Evolutionary conservation across 2,797 vertebrate genomes (phyloP), one percentile per base, ranked within the genome.

Genomic region (Centropyge bicolor): DNA sequence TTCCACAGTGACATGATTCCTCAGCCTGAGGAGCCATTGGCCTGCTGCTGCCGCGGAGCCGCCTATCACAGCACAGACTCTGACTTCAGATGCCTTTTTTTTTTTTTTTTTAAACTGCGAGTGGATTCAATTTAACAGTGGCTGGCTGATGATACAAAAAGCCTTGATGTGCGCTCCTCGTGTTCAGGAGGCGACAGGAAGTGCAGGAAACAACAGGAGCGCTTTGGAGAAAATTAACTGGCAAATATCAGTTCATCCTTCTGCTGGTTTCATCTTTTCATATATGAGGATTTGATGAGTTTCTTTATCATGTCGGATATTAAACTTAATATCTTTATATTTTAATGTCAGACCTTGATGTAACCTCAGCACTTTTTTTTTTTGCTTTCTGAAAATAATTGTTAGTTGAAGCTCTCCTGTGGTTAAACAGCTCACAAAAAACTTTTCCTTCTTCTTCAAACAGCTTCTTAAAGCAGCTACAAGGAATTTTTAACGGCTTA

Each of bases 1-100:
- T 93, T 87, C 90, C 86, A 92, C 91, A 86, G 92, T 9, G 80
- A 91, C 84, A 70, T 16, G 64, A 68, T 65, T 79, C 69, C 31
- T 60, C 51, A 68, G 74, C 52, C 68, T 9, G 62, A 55, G 19
- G 31, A 4, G 80, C 80, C 59, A 89, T 91, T 91, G 91, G 90
- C 80, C 48, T 17, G 80, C 60, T 61, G 70, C 81, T 76, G 72
- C 72, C 1, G 43, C 82, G 64, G 31, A 78, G 51, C 36, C 52
- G 36, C 91, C 89, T 41, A 89, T 93, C 38, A 57, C 54, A 11
- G 67, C 0, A 36, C 45, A 41, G 74, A 76, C 59, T 54, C 69
- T 70, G 49, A 55, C 41, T 74, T 83, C 49, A 84, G 54, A 77
- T 36, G 9, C 24, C n/a, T 67, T 70, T 81, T 74, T 57, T 31